Evolutionary conservation across 2,888 invertebrate species (phyloP).

Genomic region (Diplolepis rosae): DNA sequence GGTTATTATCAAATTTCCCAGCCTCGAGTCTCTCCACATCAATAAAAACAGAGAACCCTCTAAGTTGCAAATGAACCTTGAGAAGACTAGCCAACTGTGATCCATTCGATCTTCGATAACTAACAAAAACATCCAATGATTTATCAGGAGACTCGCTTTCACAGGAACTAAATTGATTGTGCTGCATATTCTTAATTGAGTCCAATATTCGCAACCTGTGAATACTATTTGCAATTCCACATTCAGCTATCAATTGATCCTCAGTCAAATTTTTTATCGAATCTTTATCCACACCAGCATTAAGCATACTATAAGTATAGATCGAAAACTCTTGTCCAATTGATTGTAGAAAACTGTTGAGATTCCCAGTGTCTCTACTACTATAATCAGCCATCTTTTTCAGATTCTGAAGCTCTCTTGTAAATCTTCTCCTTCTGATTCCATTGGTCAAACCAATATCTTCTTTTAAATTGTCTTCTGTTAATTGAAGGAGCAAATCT

Average conservation of each 20-base stretch:
- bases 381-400: constrained; percentile 98
- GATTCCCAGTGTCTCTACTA: constrained; percentile 92
- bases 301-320: constrained; percentile 97
- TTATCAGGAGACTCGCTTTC: constrained; percentile 86
- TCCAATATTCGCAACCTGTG: constrained; percentile 93
- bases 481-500: constrained; percentile 92
- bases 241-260: constrained; percentile 92
- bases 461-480: constrained; percentile 92
- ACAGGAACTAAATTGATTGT: constrained; percentile 65
- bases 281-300: constrained; percentile 94
- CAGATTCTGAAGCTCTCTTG: constrained; percentile 91
- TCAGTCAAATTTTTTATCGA: constrained; percentile 90
- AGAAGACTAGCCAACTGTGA: constrained; percentile 96
- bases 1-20: constrained; percentile 98
- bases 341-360: constrained; percentile 88
- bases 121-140: constrained; percentile 97
- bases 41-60: constrained; percentile 97
- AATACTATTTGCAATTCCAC: constrained; percentile 94
- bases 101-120: constrained; percentile 97
- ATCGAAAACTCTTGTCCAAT: constrained; percentile 94
- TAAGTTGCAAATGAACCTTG: constrained; percentile 96
- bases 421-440: constrained; percentile 93
- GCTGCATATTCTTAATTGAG: constrained; percentile 80
- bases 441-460: constrained; percentile 96
- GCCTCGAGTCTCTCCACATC: constrained; percentile 98